Evolutionary conservation across 2,797 vertebrate species (phyloP), one percentile per base, ranked within the genome.

Genomic region (Darevskia nairensis): DNA sequence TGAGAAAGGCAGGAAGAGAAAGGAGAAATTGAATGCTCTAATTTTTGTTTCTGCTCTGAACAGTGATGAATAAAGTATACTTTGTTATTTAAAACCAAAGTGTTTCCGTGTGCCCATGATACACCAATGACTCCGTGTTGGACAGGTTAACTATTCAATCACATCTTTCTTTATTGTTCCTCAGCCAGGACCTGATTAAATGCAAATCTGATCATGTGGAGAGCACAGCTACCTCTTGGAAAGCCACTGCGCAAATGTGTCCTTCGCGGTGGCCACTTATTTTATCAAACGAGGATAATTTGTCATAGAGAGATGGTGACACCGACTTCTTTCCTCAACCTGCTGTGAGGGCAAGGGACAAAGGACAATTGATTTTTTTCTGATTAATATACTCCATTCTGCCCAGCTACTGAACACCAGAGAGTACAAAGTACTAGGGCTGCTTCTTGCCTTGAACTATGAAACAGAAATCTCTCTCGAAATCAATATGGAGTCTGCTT

Each of bases 331-430:
- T 1, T 0, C 29, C 86, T 78, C 80, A 17, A 13, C 92, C 19
- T 80, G 41, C 64, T 23, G 66, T 89, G 50, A 61, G 1, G 1
- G 83, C 35, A 41, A 88, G 84, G 88, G 88, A 91, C 89, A 93
- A 68, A 46, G 88, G 39, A 85, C 82, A 92, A 95, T 94, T 75
- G 93, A 94, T 94, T 92, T 71, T 35, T 90, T 46, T 89, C 80
- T 93, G 93, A 92, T 95, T 95, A 93, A 95, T 95, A 93, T 84
- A 95, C 93, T 94, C 84, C 29, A 87, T 86, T 94, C 17, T 86
- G 86, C 66, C 88, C 0, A 0, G 5, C 44, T 87, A 76, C 86
- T 77, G 91, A 95, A 91, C 79, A 75, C 41, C 68, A 55, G 77
- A 55, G 46, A 90, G 64, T 44, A 91, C 44, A 89, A 13, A 93